These are phyloP conservation scores for Oreochromis mossambicus DNA, from an alignment of 2,797 vertebrate genomes.

Conservation along the genomic window DNA sequence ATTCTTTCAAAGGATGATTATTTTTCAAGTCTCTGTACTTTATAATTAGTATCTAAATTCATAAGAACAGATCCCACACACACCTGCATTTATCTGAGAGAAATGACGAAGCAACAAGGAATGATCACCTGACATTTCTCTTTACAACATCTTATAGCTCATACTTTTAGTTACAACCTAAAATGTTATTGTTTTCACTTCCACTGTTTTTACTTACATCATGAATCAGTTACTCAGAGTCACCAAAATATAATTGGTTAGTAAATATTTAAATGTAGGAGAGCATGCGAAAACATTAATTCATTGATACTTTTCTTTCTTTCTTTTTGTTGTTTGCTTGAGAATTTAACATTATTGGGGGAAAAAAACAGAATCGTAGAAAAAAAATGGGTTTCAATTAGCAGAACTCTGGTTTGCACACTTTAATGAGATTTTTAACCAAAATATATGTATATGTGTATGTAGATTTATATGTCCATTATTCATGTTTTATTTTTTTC, in stretches of 20 bases:
- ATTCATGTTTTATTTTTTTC: not conserved
- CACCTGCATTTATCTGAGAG: not conserved
- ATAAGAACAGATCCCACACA: not conserved
- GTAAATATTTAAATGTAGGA: not conserved
- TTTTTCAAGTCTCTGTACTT: not conserved
- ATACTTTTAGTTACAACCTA: not conserved
- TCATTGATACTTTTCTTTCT: not conserved
- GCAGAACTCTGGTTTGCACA: not conserved
- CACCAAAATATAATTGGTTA: not conserved
- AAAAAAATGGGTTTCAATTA: not conserved
- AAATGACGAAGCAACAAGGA: not conserved
- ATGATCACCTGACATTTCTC: not conserved
- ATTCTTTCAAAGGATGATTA: not conserved
- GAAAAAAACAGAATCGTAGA: not conserved
- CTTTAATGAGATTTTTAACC: not conserved
- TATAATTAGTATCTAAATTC: not conserved
- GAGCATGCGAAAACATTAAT: not conserved
- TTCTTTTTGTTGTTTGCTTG: not conserved
- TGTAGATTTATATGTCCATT: not conserved
- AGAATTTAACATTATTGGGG: not conserved
- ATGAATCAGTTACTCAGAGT: not conserved
- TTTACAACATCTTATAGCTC: not conserved
- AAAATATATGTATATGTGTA: not conserved
- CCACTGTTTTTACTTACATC: not conserved
- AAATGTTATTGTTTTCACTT: not conserved